Evolutionary conservation across 1,140 invertebrate genomes (phyloP).

Genomic region (Heterodera carotae): DNA sequence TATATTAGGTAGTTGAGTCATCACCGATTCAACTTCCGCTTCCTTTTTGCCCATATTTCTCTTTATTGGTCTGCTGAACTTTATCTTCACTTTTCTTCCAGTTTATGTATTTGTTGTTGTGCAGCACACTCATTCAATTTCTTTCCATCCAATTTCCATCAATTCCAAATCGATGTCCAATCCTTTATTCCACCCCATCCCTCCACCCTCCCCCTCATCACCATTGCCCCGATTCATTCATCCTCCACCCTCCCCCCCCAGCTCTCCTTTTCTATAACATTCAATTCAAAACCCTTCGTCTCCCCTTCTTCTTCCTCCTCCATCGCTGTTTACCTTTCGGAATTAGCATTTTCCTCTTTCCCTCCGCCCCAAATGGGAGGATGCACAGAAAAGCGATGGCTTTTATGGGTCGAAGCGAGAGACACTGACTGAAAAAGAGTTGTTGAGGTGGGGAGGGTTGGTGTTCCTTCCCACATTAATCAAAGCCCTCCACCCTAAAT

Average conservation of each 20-base stretch:
- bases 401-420: constrained; percentile 5
- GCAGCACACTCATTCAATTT: not conserved
- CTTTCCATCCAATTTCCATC: not conserved
- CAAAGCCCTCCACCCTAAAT: not conserved
- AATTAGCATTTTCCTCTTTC: not conserved
- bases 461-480: not conserved
- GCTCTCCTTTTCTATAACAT: not conserved
- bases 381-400: constrained; percentile 1
- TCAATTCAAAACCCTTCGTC: constrained; percentile 2
- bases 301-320: not conserved
- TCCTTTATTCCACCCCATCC: not conserved
- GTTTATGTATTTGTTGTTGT: not conserved
- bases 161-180: constrained; percentile 3
- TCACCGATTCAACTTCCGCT: not conserved
- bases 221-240: no score
- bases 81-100: not conserved
- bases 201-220: not conserved
- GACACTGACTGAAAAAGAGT: not conserved
- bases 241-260: not conserved
- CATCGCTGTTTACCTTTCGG: not conserved
- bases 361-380: not conserved
- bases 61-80: not conserved
- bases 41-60: not conserved
- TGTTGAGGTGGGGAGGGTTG: not conserved
- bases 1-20: not conserved